Evolutionary conservation across 2,797 vertebrate genomes (phyloP), one percentile per base, ranked within the genome.

Genomic region (Hippoglossus hippoglossus): DNA sequence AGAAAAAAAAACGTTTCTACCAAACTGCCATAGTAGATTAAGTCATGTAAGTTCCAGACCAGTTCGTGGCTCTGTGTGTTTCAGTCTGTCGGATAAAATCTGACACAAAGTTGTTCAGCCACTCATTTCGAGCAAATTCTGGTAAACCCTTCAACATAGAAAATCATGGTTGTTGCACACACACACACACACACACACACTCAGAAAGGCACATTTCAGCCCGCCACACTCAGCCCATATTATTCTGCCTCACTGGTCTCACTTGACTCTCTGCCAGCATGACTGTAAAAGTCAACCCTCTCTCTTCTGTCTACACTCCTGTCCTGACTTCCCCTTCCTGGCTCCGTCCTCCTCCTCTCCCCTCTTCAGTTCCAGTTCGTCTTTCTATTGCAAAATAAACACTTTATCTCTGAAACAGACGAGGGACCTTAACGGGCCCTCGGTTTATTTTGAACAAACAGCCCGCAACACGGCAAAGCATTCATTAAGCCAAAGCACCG

Each of bases 251-350:
- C 81, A 83, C 77, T 81, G 70, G 89, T 67, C 87, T 79, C 92
- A 93, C 91, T 94, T 94, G 91, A 95, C 91, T 93, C 85, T 77
- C 75, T 81, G 82, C 76, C 77, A 83, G 79, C 61, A 52, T 62
- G 67, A 84, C 63, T 75, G 63, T 68, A 81, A 81, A 84, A 89
- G 81, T 81, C 81, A 80, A 65, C 69, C 52, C 21, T 57, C 65
- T 63, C 51, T 49, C 15, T 59, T 79, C 62, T 74, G 57, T 75
- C 59, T 71, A 15, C 59, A 55, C 63, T 58, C 53, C 56, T 59
- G 39, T 78, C 65, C 71, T 49, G 62, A 67, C 44, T 81, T 71
- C 61, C 60, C 59, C 59, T 55, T 52, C 65, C 50, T 59, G 39
- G 25, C 55, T 69, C 26, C 12, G 22, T 63, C 68, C n/a, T 55